Conservation (phyloP, 2,797 vertebrate species). For the Acomys russatus region DNA sequence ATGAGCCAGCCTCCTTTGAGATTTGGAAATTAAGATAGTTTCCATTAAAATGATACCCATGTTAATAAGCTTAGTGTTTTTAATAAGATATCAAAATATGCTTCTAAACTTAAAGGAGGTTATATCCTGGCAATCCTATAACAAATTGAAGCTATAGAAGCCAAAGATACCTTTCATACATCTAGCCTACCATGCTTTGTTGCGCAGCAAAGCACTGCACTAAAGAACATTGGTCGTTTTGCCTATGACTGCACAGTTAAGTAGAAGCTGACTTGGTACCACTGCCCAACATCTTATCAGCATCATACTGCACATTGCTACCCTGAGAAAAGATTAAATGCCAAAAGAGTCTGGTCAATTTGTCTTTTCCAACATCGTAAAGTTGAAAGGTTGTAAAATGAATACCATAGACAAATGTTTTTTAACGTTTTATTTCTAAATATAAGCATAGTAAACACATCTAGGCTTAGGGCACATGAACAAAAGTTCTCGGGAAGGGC, state of each 20-base stretch:
- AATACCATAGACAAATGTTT: background rate
- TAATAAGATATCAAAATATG: background rate
- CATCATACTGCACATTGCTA: background rate
- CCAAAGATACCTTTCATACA: too few species aligned
- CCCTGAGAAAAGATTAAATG: background rate
- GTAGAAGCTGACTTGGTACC: background rate
- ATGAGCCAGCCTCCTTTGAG: background rate
- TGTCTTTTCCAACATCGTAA: background rate
- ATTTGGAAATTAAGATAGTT: conserved; percentile 4
- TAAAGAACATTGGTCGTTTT: background rate
- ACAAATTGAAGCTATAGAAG: background rate
- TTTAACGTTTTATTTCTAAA: background rate
- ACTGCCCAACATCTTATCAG: background rate
- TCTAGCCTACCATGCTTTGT: background rate
- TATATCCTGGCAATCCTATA: background rate
- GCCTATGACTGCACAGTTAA: too few species aligned
- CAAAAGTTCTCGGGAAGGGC: background rate
- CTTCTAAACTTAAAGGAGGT: background rate
- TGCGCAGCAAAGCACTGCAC: background rate
- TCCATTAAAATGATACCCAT: background rate
- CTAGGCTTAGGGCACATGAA: background rate
- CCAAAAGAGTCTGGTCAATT: background rate
- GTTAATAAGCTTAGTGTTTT: background rate
- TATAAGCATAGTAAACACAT: background rate
- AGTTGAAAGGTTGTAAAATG: background rate